Evolutionary conservation across 1,140 invertebrate species (phyloP).

Genomic region (Dermatophagoides farinae): DNA sequence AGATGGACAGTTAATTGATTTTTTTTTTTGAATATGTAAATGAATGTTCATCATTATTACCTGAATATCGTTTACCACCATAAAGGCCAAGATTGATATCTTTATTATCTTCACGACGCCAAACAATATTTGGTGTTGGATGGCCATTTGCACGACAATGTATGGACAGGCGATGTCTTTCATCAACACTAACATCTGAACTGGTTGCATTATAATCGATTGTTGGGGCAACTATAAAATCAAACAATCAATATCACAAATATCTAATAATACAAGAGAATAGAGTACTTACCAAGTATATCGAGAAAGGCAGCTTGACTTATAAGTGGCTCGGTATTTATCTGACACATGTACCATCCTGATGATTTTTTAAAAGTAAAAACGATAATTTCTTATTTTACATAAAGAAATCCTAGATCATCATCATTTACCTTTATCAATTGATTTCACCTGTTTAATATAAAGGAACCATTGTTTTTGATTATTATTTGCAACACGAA

Average conservation of each 20-base stretch:
- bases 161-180: slow-evolving; percentile 51
- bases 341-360: slow-evolving; percentile 78
- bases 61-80: slow-evolving; percentile 13
- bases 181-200: slow-evolving; percentile 54
- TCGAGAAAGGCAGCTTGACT: slow-evolving; percentile 71
- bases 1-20: background rate
- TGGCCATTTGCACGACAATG: slow-evolving; percentile 58
- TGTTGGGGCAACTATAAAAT: slow-evolving; percentile 24
- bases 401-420: background rate
- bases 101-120: slow-evolving; percentile 28
- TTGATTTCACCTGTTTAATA: slow-evolving; percentile 68
- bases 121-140: slow-evolving; percentile 59
- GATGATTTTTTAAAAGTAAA: background rate
- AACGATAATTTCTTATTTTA: background rate
- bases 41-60: background rate
- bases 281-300: slow-evolving; percentile 48
- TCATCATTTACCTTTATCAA: slow-evolving; percentile 49
- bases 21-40: background rate
- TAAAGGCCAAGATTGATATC: slow-evolving; percentile 13
- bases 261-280: background rate
- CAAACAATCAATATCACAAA: background rate
- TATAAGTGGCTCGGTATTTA: slow-evolving; percentile 82
- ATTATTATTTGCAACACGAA: slow-evolving; percentile 52
- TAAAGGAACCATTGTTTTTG: slow-evolving; percentile 41
- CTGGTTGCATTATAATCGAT: slow-evolving; percentile 52